phyloP scores from a whole-genome alignment of 2,113 vertebrate genomes.

The Marmota monax region DNA sequence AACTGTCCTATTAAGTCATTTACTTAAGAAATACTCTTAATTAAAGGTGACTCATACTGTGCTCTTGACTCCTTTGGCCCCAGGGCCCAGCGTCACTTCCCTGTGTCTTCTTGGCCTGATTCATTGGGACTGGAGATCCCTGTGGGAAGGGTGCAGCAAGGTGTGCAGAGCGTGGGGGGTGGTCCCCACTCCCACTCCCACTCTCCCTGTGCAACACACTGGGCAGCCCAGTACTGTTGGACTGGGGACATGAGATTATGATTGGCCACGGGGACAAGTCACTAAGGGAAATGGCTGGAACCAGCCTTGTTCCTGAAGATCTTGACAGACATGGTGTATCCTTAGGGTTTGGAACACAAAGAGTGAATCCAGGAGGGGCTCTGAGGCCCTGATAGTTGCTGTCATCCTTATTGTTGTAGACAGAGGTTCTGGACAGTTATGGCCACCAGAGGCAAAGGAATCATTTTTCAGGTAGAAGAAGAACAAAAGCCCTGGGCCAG shows the following conservation, averaged over 20 bases:
- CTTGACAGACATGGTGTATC: neutral
- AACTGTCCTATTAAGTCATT: conserved; percentile 83
- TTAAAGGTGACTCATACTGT: conserved; percentile 75
- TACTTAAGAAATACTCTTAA: conserved; percentile 78
- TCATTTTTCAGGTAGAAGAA: neutral
- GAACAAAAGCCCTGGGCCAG: neutral
- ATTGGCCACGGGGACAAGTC: neutral
- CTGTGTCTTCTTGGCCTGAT: neutral
- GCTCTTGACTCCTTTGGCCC: conserved; percentile 28
- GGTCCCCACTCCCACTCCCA: too few relatives aligned
- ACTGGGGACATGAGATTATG: rapidly evolving
- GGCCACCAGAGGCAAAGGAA: neutral
- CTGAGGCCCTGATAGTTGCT: neutral
- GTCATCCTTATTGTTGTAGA: neutral
- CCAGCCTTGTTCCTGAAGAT: neutral
- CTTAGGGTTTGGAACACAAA: rapidly evolving
- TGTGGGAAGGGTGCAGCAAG: neutral
- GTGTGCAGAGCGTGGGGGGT: neutral
- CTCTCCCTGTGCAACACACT: neutral
- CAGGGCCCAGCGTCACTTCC: neutral
- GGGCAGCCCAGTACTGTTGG: neutral
- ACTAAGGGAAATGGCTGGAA: neutral
- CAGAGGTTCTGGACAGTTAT: neutral
- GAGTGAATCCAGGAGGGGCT: neutral
- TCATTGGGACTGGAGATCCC: neutral